These are phyloP conservation scores for Calyptomena viridis DNA, from an alignment of 2,113 vertebrate genomes.

Conservation along the genomic window DNA sequence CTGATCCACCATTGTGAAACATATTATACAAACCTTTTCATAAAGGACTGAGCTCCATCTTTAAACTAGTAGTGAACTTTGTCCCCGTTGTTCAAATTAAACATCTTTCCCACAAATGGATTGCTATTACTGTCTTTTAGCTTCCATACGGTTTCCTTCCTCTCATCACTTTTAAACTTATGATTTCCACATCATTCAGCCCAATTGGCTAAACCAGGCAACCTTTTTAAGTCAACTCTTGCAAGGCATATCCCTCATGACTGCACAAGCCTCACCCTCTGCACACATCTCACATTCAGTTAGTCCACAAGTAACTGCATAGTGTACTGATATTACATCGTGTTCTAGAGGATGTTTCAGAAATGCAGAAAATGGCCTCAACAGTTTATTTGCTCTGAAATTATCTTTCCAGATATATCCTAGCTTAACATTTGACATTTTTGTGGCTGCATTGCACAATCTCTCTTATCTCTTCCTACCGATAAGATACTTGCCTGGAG, in stretches of 20 bases:
- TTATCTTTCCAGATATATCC: not conserved
- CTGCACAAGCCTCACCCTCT: not conserved
- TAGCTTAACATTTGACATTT: not conserved
- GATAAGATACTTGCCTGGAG: not conserved
- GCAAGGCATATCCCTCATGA: not conserved
- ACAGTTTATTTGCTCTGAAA: not conserved
- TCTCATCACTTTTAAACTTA: not conserved
- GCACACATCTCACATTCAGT: not conserved
- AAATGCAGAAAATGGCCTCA: not conserved
- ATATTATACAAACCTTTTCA: not conserved
- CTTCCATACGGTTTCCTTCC: not conserved
- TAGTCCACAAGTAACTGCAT: not conserved
- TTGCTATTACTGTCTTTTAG: not conserved
- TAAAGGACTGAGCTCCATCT: not conserved
- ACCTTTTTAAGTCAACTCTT: not conserved
- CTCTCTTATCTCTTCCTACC: not conserved
- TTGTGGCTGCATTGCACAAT: not conserved
- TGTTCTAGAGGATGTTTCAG: not conserved
- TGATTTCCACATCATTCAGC: not conserved
- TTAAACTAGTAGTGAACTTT: not conserved
- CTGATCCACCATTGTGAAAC: not conserved
- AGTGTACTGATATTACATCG: not conserved
- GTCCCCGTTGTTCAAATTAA: not conserved
- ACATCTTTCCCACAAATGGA: not conserved
- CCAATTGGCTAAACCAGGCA: not conserved